Evolutionary conservation across 2,888 invertebrate species (phyloP).

Genomic region (Drosophila meridionalis): DNA sequence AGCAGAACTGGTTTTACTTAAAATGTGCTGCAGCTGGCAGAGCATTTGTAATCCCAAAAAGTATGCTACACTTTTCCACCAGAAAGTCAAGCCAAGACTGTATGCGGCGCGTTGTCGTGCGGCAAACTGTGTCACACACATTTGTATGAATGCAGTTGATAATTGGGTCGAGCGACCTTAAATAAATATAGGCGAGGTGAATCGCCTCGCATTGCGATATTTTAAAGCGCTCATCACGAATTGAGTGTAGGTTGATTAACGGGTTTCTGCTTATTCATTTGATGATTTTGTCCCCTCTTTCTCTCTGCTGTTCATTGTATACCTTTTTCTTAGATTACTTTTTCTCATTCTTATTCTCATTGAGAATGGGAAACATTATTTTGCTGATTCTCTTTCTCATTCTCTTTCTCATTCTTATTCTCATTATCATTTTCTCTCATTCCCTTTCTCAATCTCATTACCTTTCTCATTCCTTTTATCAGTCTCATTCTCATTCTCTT

Average conservation of each 20-base stretch:
- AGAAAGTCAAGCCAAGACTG: neutral
- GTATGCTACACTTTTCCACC: neutral
- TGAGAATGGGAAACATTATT: no score
- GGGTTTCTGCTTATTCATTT: neutral
- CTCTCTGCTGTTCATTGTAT: neutral
- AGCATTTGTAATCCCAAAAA: constrained; percentile 2
- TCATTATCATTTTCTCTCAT: neutral
- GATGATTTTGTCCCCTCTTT: neutral
- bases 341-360: neutral
- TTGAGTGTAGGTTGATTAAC: neutral
- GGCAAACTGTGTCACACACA: neutral
- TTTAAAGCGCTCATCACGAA: neutral
- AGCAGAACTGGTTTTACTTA: neutral
- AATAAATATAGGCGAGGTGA: neutral
- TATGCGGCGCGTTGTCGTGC: neutral
- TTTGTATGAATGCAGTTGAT: neutral
- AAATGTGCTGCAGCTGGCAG: neutral
- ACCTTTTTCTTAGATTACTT: neutral
- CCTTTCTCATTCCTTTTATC: no score
- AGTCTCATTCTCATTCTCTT: no score
- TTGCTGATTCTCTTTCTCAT: neutral
- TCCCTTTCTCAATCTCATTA: no score
- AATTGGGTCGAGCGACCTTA: neutral
- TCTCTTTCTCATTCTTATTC: neutral
- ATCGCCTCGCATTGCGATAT: neutral